Evolutionary conservation across 2,113 vertebrate genomes (phyloP), one percentile per base, ranked within the genome.

Genomic region (Trochalopteron elliotii): DNA sequence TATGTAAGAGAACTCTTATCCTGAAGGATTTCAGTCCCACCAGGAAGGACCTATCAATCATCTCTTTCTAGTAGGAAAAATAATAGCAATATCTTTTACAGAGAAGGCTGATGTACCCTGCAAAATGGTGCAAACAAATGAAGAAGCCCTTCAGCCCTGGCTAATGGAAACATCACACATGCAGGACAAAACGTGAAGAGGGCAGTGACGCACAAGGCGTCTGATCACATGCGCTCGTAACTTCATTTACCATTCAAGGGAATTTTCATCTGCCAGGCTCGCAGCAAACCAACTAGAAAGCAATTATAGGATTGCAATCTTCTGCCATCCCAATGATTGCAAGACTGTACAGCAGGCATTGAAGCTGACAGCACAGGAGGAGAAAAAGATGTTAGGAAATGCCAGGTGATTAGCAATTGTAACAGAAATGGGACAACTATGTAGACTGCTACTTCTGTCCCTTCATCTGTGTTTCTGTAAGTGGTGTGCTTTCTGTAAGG

Each of bases 131-230:
- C 39, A 87, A 78, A 72, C n/a, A 71, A 76, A 60, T 12, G 35
- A 83, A 28, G 33, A 55, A 87, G 35, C 60, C 68, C 47, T 81
- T 57, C 68, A 61, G 55, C 44, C 30, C 52, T 3, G 72, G n/a
- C 31, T 39, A 53, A 70, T 5, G 70, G 77, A 47, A 86, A 19
- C 0, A 0, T 67, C 19, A 31, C 15, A 15, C 1, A 3, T 7
- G 40, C 60, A 68, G 44, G 27, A 28, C 49, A 49, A 65, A 33
- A 39, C 3, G 5, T 44, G 79, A 31, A 81, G 57, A 72, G 67
- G 81, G 64, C 89, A 93, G 82, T 42, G 87, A 61, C 7, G 28
- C 72, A 90, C 25, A 0, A 9, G 28, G 56, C 19, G 2, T 11
- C 56, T 1, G 2, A 30, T 89, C 92, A 78, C 31, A 22, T 0